Conservation (phyloP, 2,797 vertebrate genomes). For the Cichlasoma orientale region DNA sequence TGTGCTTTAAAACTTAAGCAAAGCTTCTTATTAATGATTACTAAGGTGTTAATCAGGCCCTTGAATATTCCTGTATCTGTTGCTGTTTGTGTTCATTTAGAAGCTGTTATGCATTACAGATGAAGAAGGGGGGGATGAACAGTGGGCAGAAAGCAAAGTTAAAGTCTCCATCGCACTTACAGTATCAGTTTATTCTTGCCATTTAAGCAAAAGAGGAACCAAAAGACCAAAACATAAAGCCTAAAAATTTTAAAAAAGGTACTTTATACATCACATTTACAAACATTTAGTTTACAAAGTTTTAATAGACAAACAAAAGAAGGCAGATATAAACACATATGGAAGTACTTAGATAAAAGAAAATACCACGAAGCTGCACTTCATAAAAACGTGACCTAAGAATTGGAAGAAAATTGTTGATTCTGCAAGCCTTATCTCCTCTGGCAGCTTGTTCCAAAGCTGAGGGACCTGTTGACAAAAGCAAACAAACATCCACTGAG, state of each 20-base stretch:
- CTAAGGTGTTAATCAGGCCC: not conserved
- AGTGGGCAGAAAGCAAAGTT: not conserved
- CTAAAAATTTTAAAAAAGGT: not conserved
- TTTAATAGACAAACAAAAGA: not conserved
- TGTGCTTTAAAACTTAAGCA: not conserved
- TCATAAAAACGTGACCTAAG: not conserved
- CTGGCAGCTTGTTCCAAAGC: not conserved
- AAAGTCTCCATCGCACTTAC: not conserved
- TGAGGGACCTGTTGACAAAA: not conserved
- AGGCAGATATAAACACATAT: not conserved
- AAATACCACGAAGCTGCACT: not conserved
- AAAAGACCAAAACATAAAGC: not conserved
- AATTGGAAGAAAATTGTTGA: not conserved
- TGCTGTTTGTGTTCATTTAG: not conserved
- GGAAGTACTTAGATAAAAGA: too few species aligned
- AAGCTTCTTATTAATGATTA: not conserved
- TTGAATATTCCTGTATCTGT: not conserved
- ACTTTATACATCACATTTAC: too few species aligned
- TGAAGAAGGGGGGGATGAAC: not conserved
- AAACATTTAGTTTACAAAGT: not conserved
- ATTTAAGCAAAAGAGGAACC: not conserved
- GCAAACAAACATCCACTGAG: not conserved
- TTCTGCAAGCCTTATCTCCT: not conserved
- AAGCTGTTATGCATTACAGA: not conserved
- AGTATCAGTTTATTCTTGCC: not conserved